These are phyloP conservation scores for Linurgus olivaceus DNA, from an alignment of 2,797 vertebrate species.

Conservation along the genomic window DNA sequence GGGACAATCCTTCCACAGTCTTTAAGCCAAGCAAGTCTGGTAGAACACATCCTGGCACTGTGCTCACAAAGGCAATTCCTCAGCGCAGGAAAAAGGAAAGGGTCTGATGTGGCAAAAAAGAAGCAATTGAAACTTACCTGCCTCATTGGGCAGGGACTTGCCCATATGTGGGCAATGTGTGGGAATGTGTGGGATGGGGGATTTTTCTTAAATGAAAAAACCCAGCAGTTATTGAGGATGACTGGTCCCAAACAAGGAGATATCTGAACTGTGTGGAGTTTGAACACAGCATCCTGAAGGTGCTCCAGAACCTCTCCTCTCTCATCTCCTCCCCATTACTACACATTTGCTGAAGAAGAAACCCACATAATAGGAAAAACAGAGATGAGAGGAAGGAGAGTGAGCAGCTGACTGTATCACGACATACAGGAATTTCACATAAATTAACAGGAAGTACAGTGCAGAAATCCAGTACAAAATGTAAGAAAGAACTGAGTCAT, in stretches of 20 bases:
- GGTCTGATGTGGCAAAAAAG: background rate
- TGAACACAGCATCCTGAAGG: background rate
- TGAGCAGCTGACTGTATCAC: background rate
- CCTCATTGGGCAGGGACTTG: background rate
- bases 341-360: background rate
- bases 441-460: background rate
- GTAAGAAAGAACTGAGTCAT: background rate
- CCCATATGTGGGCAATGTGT: background rate
- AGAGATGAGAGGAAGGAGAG: background rate
- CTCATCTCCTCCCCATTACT: background rate
- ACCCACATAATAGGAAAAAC: background rate
- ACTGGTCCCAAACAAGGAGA: background rate
- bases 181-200: background rate
- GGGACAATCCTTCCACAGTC: background rate
- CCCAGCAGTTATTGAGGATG: background rate
- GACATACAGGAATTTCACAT: background rate
- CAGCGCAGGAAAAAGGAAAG: fast-evolving
- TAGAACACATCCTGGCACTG: background rate
- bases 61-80: background rate
- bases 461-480: background rate
- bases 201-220: background rate
- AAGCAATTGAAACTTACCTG: background rate
- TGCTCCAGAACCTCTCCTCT: background rate
- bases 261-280: background rate
- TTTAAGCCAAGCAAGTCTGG: background rate